These are phyloP conservation scores for Phortica magna DNA, from an alignment of 2,888 invertebrate genomes.

Conservation along the genomic window DNA sequence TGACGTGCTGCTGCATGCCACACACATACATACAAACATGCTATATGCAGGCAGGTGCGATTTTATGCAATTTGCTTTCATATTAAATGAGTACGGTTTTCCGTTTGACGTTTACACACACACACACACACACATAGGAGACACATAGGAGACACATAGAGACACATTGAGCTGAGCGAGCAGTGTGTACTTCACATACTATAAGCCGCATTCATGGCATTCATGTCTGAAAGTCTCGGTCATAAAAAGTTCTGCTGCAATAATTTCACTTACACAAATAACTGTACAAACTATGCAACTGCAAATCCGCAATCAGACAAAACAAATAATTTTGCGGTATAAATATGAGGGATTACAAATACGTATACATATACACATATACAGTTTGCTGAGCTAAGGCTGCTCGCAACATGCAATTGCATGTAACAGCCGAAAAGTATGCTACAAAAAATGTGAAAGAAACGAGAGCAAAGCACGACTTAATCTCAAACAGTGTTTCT, in stretches of 20 bases:
- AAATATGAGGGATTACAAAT: constrained; percentile 34
- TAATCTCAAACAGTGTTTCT: not conserved
- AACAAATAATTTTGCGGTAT: constrained; percentile 73
- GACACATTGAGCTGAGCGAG: not conserved
- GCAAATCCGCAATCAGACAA: constrained; percentile 78
- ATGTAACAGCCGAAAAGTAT: constrained; percentile 13
- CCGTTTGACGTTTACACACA: constrained; percentile 20
- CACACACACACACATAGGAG: constrained; percentile 1
- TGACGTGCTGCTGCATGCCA: not conserved
- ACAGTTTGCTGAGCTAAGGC: not conserved
- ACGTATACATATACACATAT: not conserved
- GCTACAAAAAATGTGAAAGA: constrained; percentile 6
- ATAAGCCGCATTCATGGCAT: constrained; percentile 29
- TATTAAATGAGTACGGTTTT: constrained; percentile 68
- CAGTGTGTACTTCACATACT: not conserved
- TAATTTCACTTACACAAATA: constrained; percentile 31
- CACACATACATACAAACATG: not conserved
- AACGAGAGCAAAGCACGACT: not conserved
- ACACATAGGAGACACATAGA: not conserved
- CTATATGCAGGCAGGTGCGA: constrained; percentile 64
- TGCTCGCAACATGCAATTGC: not conserved
- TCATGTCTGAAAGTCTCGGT: constrained; percentile 32
- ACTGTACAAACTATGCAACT: constrained; percentile 68
- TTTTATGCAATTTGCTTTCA: constrained; percentile 75
- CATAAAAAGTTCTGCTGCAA: constrained; percentile 32